Base-by-base conservation (phyloP, 1,140 invertebrate species). In the Mercenaria mercenaria region DNA sequence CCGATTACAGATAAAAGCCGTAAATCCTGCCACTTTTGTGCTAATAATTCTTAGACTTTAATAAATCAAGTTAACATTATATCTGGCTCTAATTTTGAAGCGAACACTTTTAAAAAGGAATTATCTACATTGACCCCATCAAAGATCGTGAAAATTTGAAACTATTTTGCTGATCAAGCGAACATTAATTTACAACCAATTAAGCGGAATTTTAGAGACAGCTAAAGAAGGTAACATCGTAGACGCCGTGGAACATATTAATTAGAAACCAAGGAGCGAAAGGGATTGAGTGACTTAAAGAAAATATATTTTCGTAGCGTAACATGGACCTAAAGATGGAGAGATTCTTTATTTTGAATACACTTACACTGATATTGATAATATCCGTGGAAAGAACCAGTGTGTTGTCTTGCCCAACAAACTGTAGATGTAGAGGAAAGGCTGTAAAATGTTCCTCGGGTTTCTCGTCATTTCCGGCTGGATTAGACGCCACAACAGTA, bases 11-110 rank as follows among this genome's bases (percentile, higher is more conserved):
- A 37, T 37, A 56, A 56, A 34, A 50, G 32, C 3, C 29, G 50
- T 79, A 79, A 79, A 79, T 79, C 72, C 43, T 50, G 76, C 29
- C n/a, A 79, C 4, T 52, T 56, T 79, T 79, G 76, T 52, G 39
- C 11, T 23, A 20, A n/a, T 39, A 39, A 41, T 13, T 32, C 67
- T 39, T 8, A 72, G 11, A 20, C 4, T 23, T 6, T 41, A 4
- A 72, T 41, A 72, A 41, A 18, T 41, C 37, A 72, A 39, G 67
- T 41, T 13, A 41, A 26, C 34, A 72, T 72, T 39, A 15, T 32
- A 69, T 34, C 3, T 26, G 13, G 34, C 0, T 39, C 18, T 72
- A 1, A 64, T 26, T 64, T 64, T 64, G 26, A 64, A 29, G 15
- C 23, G 26, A 64, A 64, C 52, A n/a, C 15, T 64, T 64, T 64